A percentile compares a stretch with the other conserved stretches of the same genome.
phyloP scores from a whole-genome alignment of 2,888 invertebrate genomes.

The Mycalesis mineus region DNA sequence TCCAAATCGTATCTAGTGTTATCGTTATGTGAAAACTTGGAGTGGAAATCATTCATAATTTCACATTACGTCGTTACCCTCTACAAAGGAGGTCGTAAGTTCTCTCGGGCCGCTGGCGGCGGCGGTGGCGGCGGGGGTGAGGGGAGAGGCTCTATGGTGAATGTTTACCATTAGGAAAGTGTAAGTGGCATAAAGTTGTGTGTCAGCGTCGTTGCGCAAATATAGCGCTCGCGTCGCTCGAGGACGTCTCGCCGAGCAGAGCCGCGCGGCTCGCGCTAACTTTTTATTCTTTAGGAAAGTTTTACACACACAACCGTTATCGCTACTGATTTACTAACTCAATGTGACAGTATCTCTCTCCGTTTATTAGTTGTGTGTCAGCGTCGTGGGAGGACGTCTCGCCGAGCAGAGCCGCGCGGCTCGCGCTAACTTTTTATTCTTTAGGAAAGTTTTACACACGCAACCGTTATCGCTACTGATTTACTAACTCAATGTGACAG shows the following conservation, averaged over 20 bases:
- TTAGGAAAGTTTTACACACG: no score
- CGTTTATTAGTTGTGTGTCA: no score
- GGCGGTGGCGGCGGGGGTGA: no score
- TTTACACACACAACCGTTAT: no score
- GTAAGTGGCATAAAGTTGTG: conserved; percentile 13
- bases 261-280: neutral
- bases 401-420: no score
- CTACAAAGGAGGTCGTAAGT: conserved; percentile 1
- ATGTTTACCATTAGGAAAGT: conserved; percentile 15
- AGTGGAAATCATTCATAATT: conserved; percentile 7
- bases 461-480: no score
- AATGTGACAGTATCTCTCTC: no score
- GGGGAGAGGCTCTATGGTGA: conserved; percentile 13
- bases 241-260: neutral
- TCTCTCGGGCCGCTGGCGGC: conserved; percentile 7
- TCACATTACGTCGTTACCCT: neutral
- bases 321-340: no score
- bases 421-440: no score
- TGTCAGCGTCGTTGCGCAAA: conserved; percentile 16
- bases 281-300: no score
- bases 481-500: no score
- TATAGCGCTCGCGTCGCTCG: neutral
- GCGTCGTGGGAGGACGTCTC: no score
- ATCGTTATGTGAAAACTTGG: conserved; percentile 20
- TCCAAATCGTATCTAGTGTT: neutral